Percentiles rank a stretch among this genome's conserved stretches.
Conservation (phyloP, 1,140 invertebrate genomes). For the Chrysoperla carnea region DNA sequence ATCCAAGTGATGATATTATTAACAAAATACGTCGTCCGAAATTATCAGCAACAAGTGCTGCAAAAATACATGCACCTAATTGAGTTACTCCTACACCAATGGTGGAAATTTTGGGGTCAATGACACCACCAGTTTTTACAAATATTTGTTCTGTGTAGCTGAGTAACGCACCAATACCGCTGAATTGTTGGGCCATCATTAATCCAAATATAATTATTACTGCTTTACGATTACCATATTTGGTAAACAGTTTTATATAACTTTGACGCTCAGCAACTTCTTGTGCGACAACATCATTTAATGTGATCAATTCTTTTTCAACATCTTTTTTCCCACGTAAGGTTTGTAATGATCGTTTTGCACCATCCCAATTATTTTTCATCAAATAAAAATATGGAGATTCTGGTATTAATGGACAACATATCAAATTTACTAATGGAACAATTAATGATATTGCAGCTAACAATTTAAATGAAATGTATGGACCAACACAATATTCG, state of each 20-base stretch:
- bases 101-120: not conserved
- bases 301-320: slow-evolving; percentile 33
- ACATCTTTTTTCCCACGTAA: slow-evolving; percentile 35
- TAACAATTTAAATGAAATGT: slow-evolving; percentile 30
- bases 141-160: slow-evolving; percentile 55
- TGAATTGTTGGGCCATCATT: slow-evolving; percentile 51
- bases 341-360: slow-evolving; percentile 33
- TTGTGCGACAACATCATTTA: slow-evolving; percentile 32
- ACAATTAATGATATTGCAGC: slow-evolving; percentile 31
- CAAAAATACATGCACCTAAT: slow-evolving; percentile 55
- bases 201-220: slow-evolving; percentile 39
- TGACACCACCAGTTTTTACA: slow-evolving; percentile 22
- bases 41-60: slow-evolving; percentile 57
- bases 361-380: slow-evolving; percentile 32
- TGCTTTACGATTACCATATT: slow-evolving; percentile 33
- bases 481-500: slow-evolving; percentile 39
- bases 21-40: slow-evolving; percentile 43
- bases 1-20: not conserved
- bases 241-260: slow-evolving; percentile 29
- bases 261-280: slow-evolving; percentile 27
- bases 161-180: slow-evolving; percentile 47
- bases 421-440: slow-evolving; percentile 34
- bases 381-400: slow-evolving; percentile 46
- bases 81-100: slow-evolving; percentile 28
- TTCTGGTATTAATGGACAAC: slow-evolving; percentile 46